These are phyloP conservation scores for Cavia porcellus DNA, from an alignment of 2,113 vertebrate species.

Conservation along the genomic window DNA sequence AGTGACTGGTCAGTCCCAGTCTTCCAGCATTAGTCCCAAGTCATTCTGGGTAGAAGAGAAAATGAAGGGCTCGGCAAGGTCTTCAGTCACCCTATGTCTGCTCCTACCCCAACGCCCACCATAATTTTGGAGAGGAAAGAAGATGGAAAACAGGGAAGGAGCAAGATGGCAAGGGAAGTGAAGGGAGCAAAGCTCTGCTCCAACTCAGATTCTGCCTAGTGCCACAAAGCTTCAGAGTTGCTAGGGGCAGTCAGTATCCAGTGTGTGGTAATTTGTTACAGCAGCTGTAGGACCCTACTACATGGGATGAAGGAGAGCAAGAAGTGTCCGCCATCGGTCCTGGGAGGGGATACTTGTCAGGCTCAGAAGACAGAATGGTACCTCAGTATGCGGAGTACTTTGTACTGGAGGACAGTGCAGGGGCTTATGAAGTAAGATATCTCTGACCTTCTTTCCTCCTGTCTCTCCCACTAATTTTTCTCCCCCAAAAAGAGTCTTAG, in stretches of 20 bases:
- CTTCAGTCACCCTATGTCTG: slow-evolving; percentile 73
- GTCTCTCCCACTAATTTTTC: background rate
- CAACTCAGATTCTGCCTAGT: accelerated
- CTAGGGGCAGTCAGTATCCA: slow-evolving; percentile 79
- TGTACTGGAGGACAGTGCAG: background rate
- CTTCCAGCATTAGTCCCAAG: slow-evolving; percentile 87
- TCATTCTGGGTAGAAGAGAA: slow-evolving; percentile 93
- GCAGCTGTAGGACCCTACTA: background rate
- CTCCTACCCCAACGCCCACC: slow-evolving; percentile 38
- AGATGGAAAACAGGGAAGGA: background rate
- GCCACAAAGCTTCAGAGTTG: accelerated
- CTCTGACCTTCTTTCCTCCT: background rate
- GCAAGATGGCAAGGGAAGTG: accelerated
- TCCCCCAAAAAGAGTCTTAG: background rate
- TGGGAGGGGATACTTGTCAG: background rate
- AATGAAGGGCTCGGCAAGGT: slow-evolving; percentile 93
- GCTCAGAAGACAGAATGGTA: background rate
- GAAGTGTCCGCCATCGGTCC: background rate
- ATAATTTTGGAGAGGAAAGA: background rate
- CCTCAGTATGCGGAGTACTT: background rate
- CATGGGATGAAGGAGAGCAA: background rate
- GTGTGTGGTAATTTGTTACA: background rate
- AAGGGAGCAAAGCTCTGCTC: accelerated
- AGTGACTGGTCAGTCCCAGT: background rate
- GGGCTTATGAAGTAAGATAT: background rate